Evolutionary conservation across 2,113 vertebrate genomes (phyloP).

Genomic region (Anguilla japonica): DNA sequence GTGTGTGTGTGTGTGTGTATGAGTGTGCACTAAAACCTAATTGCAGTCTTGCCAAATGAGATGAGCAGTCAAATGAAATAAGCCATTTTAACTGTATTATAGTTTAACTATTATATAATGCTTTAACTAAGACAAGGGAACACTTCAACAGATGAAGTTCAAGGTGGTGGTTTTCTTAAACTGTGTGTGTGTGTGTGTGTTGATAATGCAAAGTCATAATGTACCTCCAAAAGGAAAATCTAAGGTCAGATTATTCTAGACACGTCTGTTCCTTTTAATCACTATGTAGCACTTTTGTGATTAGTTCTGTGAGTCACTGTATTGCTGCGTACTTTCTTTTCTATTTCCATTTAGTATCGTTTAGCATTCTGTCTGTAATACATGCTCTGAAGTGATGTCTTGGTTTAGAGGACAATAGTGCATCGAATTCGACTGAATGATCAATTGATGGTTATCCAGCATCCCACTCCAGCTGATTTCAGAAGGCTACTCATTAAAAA

Average conservation of each 20-base stretch:
- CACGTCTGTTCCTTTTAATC: background rate
- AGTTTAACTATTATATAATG: too few species aligned
- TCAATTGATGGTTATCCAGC: background rate
- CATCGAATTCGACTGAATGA: background rate
- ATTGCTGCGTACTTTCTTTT: too few species aligned
- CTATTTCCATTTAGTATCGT: background rate
- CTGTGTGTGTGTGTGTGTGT: background rate
- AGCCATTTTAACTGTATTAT: too few species aligned
- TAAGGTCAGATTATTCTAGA: background rate
- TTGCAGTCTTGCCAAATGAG: too few species aligned
- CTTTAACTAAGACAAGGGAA: too few species aligned
- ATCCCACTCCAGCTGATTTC: background rate
- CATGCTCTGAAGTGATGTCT: too few species aligned
- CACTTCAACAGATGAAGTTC: too few species aligned
- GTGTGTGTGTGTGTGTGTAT: conserved; percentile 17
- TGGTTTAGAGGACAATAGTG: too few species aligned
- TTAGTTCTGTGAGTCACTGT: background rate
- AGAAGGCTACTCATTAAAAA: background rate
- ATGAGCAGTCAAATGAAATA: too few species aligned
- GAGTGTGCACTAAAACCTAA: background rate
- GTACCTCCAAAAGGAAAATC: too few species aligned
- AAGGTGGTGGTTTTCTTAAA: too few species aligned
- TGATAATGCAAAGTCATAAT: background rate
- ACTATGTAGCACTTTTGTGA: background rate
- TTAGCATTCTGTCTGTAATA: background rate